Evolutionary conservation across 2,888 invertebrate genomes (phyloP).

Genomic region (Patella depressa): DNA sequence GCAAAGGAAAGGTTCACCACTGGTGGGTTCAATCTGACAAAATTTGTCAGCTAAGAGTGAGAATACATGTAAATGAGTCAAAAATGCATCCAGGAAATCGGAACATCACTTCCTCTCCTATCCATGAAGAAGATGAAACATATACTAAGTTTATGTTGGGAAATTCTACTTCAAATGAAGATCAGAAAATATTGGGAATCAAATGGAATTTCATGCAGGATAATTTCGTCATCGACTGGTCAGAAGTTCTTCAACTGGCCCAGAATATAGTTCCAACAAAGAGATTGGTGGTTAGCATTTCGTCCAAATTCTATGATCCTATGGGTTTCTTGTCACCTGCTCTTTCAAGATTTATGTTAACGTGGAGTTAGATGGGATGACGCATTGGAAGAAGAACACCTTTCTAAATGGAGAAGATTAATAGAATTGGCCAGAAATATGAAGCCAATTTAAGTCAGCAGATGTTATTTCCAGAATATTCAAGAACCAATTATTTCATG

Average conservation of each 20-base stretch:
- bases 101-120: neutral
- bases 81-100: neutral
- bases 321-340: neutral
- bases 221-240: neutral
- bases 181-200: neutral
- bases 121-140: neutral
- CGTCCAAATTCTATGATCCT: neutral
- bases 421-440: no score
- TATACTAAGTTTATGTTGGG: neutral
- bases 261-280: neutral
- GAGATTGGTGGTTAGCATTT: neutral
- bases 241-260: neutral
- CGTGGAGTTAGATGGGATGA: neutral
- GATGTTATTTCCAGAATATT: no score
- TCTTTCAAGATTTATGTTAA: neutral
- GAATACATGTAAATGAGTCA: neutral
- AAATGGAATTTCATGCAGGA: neutral
- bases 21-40: conserved; percentile 1
- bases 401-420: neutral
- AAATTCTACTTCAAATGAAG: neutral
- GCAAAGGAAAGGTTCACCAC: neutral
- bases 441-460: no score
- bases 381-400: neutral
- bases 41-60: neutral
- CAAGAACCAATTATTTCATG: no score